Conservation (phyloP, 2,888 invertebrate species). For the Subacronicta megacephala region DNA sequence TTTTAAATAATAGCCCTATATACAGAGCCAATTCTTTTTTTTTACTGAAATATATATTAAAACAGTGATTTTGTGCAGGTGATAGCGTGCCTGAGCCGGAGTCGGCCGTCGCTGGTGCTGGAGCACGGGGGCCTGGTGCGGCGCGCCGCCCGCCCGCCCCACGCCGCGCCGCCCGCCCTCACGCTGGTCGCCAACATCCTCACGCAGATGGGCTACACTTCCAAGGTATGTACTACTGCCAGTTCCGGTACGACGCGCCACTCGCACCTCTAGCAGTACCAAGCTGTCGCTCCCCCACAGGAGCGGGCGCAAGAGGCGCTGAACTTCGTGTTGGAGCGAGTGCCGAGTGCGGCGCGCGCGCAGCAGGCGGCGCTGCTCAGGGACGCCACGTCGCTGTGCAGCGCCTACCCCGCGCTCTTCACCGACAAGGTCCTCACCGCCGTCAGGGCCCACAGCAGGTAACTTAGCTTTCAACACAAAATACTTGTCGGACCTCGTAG, state of each 20-base stretch:
- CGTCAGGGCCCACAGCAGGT: slow-evolving; percentile 91
- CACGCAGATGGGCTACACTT: slow-evolving; percentile 92
- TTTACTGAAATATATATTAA: too few relatives aligned
- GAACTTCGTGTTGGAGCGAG: slow-evolving; percentile 94
- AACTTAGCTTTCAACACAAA: not conserved
- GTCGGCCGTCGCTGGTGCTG: slow-evolving; percentile 92
- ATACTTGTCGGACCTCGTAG: too few relatives aligned
- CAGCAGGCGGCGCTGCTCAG: slow-evolving; percentile 93
- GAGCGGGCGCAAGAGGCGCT: slow-evolving; percentile 95
- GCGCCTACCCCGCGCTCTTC: slow-evolving; percentile 94
- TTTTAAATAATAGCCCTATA: too few relatives aligned
- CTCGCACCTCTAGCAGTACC: too few relatives aligned
- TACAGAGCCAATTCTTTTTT: too few relatives aligned
- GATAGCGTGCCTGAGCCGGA: slow-evolving; percentile 93
- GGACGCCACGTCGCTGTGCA: slow-evolving; percentile 94
- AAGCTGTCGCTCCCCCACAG: slow-evolving; percentile 71
- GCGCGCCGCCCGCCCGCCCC: slow-evolving; percentile 89
- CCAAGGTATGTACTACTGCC: slow-evolving; percentile 87
- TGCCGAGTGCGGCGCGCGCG: slow-evolving; percentile 92
- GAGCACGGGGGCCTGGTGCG: slow-evolving; percentile 92
- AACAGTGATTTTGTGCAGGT: slow-evolving; percentile 77
- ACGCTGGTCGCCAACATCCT: slow-evolving; percentile 92
- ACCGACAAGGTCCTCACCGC: slow-evolving; percentile 94
- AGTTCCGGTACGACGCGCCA: too few relatives aligned
- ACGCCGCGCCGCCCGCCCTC: slow-evolving; percentile 91